Percentiles rank a stretch among this genome's conserved stretches.
phyloP scores from a whole-genome alignment of 2,113 vertebrate genomes.

The Columbina picui region DNA sequence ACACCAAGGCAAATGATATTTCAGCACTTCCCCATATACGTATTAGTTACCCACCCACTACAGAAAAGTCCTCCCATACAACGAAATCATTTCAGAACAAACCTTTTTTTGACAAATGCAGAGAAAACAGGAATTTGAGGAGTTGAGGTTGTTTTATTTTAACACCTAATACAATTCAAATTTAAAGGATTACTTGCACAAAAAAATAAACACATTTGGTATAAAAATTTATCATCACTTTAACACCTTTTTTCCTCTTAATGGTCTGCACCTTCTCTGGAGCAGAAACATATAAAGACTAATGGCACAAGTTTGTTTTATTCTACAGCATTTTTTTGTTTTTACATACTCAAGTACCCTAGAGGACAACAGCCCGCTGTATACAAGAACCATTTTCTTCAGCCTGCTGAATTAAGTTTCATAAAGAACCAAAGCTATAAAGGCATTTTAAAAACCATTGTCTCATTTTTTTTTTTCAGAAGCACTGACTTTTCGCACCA shows the following conservation, averaged over 20 bases:
- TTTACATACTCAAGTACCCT: constrained; percentile 79
- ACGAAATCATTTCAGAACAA: neutral
- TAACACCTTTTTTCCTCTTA: constrained; percentile 73
- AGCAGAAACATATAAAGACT: constrained; percentile 86
- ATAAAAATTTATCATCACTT: constrained; percentile 89
- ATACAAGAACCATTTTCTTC: constrained; percentile 82
- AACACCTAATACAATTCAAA: constrained; percentile 85
- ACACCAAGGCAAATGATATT: neutral
- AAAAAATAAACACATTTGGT: constrained; percentile 88
- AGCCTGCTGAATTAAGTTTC: constrained; percentile 86
- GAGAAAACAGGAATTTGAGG: constrained; percentile 69
- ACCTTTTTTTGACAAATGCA: constrained; percentile 15
- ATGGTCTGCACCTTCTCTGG: constrained; percentile 77
- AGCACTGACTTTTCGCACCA: constrained; percentile 78
- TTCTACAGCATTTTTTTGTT: constrained; percentile 77
- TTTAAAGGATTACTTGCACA: constrained; percentile 86
- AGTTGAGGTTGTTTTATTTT: constrained; percentile 77
- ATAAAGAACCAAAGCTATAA: constrained; percentile 83
- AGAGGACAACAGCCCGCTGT: constrained; percentile 81
- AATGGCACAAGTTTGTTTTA: constrained; percentile 77
- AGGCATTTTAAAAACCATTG: constrained; percentile 82
- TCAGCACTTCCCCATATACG: neutral
- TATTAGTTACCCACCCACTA: neutral
- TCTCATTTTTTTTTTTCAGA: constrained; percentile 68
- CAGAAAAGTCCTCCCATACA: neutral